Percentiles rank a stretch among this genome's conserved stretches.
Evolutionary conservation across 1,140 invertebrate genomes (phyloP).

Genomic region (Panagrolaimus sp.): DNA sequence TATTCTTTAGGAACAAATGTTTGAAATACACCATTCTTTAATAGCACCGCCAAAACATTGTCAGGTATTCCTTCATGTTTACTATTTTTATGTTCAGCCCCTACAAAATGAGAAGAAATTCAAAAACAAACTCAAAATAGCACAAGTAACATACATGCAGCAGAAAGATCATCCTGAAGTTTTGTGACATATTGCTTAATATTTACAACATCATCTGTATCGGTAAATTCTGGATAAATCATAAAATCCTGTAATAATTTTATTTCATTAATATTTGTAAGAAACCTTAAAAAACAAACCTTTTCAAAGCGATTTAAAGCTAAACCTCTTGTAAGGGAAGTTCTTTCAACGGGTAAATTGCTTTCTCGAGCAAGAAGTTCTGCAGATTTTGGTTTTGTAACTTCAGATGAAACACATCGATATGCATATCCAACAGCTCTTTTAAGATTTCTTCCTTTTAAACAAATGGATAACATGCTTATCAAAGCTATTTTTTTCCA

Average conservation of each 20-base stretch:
- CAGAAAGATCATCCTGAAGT: slow-evolving; percentile 35
- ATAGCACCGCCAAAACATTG: slow-evolving; percentile 23
- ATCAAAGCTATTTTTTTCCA: no score
- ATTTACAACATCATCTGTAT: slow-evolving; percentile 46
- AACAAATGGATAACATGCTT: background rate
- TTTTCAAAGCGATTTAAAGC: slow-evolving; percentile 57
- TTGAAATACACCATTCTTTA: slow-evolving; percentile 38
- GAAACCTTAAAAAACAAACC: slow-evolving; percentile 32
- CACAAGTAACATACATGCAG: slow-evolving; percentile 28
- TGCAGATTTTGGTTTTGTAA: background rate
- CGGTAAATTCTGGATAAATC: slow-evolving; percentile 54
- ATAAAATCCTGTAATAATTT: slow-evolving; percentile 51
- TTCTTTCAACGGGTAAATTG: slow-evolving; percentile 49
- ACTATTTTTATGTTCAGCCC: slow-evolving; percentile 18
- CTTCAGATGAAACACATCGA: background rate
- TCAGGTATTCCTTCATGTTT: background rate
- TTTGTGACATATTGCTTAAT: slow-evolving; percentile 44
- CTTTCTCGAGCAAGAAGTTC: slow-evolving; percentile 21
- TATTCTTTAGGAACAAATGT: slow-evolving; percentile 44
- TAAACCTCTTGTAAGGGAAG: slow-evolving; percentile 50
- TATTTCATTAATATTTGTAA: slow-evolving; percentile 11
- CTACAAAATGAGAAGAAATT: slow-evolving; percentile 1
- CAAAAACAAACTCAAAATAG: background rate
- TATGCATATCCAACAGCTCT: background rate
- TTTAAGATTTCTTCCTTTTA: background rate